Conservation (phyloP, 2,113 vertebrate species). For the Anolis sagrei region DNA sequence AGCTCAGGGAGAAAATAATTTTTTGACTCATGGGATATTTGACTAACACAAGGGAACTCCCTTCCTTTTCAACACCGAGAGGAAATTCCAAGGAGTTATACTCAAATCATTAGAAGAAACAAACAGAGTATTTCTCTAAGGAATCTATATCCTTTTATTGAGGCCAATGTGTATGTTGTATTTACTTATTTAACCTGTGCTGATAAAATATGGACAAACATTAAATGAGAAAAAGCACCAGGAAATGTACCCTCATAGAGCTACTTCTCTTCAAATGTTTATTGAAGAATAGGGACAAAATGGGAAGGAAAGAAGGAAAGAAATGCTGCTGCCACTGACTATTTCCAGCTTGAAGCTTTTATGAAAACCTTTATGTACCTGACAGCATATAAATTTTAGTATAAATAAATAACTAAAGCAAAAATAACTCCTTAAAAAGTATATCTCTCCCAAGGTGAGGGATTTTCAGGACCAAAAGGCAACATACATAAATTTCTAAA, state of each 20-base stretch:
- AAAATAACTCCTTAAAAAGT: neutral
- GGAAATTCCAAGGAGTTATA: conserved; percentile 57
- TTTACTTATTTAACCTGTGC: neutral
- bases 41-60: conserved; percentile 55
- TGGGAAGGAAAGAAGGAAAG: neutral
- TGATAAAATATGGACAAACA: neutral
- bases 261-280: neutral
- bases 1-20: conserved; percentile 12
- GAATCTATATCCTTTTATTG: conserved; percentile 5
- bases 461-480: neutral
- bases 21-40: conserved; percentile 53
- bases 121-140: conserved; percentile 17
- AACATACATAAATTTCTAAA: neutral
- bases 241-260: neutral
- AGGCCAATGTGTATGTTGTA: neutral
- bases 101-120: conserved; percentile 47
- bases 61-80: conserved; percentile 38
- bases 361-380: neutral
- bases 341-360: neutral
- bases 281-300: neutral
- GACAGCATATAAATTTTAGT: neutral
- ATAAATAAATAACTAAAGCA: neutral
- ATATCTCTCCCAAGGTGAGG: neutral
- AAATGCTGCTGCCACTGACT: too few species aligned
- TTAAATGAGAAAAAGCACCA: neutral